Evolutionary conservation across 2,113 vertebrate species (phyloP), one percentile per base, ranked within the genome.

Genomic region (Limnothrissa miodon): DNA sequence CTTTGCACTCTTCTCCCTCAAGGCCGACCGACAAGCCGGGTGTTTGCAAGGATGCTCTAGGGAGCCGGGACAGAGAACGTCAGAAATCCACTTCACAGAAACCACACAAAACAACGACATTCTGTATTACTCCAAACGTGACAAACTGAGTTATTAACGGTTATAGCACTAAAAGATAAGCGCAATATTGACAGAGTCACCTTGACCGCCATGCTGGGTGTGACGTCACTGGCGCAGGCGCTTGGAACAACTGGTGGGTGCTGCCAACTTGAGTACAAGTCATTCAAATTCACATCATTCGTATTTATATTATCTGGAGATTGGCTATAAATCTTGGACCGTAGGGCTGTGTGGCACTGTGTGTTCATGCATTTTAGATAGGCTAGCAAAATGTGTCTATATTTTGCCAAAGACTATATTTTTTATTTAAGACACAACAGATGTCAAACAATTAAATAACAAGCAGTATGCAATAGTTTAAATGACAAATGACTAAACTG

Each of bases 201-300:
- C 97, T 98, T 98, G 97, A 97, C 95, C 96, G 97, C 97, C 97
- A 98, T 98, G 95, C 96, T 98, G 96, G 89, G 90, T 92, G 92
- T 96, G 95, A 96, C 93, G 95, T 95, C 94, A 90, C 90, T 70
- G 90, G 94, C 93, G 95, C 96, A 93, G 92, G 95, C 95, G 95
- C 92, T 82, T 90, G 90, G 86, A 74, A 74, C 66, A 74, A 33
- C 66, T 33, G 66, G 66, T 74, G 66, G 66, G 66, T 74, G 66
- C 66, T 74, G 66, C 66, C 66, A 74, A 74, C 66, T 74, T 74
- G 29, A 66, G 66, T 36, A 15, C 66, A 74, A 74, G 66, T 74
- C 66, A 74, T 66, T 74, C 10, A 74, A 36, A 74, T 74, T 74
- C 33, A 74, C 66, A 74, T 15, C 29, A 15, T 74, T 29, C 59